Conservation (phyloP, 2,797 vertebrate genomes). For the Telmatherina bonti region DNA sequence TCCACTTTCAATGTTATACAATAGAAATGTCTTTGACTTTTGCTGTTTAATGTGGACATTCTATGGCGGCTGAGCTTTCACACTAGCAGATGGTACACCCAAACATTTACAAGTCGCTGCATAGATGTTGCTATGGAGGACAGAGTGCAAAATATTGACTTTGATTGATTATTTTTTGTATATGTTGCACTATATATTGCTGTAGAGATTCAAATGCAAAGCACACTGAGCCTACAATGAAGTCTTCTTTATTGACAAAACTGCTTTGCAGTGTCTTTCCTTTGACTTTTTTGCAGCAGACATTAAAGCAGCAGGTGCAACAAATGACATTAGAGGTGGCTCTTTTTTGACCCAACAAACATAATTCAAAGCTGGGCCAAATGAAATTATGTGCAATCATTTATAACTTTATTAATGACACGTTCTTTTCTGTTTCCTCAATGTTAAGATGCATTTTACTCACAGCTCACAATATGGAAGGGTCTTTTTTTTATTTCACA, state of each 20-base stretch:
- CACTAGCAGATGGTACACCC: not conserved
- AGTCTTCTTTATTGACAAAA: slow-evolving; percentile 4
- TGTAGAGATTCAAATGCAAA: slow-evolving; percentile 1
- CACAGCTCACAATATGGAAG: not conserved
- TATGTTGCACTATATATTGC: not conserved
- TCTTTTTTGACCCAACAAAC: not conserved
- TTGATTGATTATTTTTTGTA: slow-evolving; percentile 9
- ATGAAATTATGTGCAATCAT: not conserved
- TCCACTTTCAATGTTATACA: not conserved
- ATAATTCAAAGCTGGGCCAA: not conserved
- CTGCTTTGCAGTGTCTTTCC: not conserved
- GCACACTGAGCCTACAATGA: not conserved
- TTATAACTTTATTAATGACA: slow-evolving; percentile 11
- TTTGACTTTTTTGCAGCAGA: slow-evolving; percentile 13
- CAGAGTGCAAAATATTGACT: not conserved
- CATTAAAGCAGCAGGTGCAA: slow-evolving; percentile 9
- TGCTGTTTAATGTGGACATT: not conserved
- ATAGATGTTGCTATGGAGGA: not conserved
- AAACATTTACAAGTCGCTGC: not conserved
- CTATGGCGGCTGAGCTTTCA: not conserved
- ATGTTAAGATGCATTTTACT: not conserved
- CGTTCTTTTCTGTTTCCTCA: not conserved
- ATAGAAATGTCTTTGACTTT: not conserved
- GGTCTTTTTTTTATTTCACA: not conserved
- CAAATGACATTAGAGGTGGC: slow-evolving; percentile 19